phyloP scores from a whole-genome alignment of 2,113 vertebrate species.

The Shinisaurus crocodilurus region DNA sequence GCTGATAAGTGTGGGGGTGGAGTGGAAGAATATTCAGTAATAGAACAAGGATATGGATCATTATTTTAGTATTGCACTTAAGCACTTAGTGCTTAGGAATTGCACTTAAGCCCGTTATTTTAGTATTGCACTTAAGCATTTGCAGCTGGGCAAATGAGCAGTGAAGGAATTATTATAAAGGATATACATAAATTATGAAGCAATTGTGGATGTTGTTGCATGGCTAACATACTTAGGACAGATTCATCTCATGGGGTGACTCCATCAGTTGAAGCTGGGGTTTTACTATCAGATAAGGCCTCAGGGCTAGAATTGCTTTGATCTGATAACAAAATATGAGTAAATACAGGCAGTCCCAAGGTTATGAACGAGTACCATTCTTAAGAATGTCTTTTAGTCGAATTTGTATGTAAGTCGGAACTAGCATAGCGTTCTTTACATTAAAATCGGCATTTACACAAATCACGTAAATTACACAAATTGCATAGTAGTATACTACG shows the following conservation, averaged over 20 bases:
- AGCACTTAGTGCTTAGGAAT: constrained; percentile 28
- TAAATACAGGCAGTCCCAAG: no score
- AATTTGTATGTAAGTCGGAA: no score
- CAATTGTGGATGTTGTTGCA: constrained; percentile 30
- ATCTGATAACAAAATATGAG: not conserved
- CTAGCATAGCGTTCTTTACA: no score
- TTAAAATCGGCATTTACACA: no score
- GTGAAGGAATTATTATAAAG: constrained; percentile 55
- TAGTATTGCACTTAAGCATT: constrained; percentile 39
- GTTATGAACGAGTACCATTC: no score
- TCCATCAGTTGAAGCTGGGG: not conserved
- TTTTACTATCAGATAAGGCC: not conserved
- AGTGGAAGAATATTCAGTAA: constrained; percentile 59
- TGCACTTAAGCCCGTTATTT: constrained; percentile 55
- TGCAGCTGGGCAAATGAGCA: constrained; percentile 47
- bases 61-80: constrained; percentile 48
- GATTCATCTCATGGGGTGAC: not conserved
- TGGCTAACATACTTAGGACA: not conserved
- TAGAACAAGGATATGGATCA: constrained; percentile 46
- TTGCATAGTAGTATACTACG: no score
- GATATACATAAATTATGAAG: constrained; percentile 25
- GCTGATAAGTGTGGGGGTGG: constrained; percentile 30
- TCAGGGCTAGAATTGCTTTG: not conserved
- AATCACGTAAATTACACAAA: no score
- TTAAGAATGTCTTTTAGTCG: no score